A percentile compares a stretch with the other conserved stretches of the same genome.
Evolutionary conservation across 1,140 invertebrate species (phyloP).

Genomic region (Chionoecetes opilio): DNA sequence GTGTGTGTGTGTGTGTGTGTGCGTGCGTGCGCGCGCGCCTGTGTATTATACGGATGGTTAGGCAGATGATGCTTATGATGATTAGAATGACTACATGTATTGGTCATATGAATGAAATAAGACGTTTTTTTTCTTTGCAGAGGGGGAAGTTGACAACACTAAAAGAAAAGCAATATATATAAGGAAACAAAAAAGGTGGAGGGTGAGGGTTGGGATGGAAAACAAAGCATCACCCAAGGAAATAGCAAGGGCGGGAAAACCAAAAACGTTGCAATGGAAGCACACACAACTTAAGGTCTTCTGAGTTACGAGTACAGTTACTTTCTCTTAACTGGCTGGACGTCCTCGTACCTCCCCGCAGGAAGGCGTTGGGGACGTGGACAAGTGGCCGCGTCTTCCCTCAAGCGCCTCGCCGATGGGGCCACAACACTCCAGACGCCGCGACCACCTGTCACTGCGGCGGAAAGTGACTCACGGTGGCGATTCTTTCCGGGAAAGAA

Average conservation of each 20-base stretch:
- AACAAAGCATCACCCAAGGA: background rate
- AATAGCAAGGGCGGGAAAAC: background rate
- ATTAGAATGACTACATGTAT: too few species aligned
- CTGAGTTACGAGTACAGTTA: slow-evolving; percentile 29
- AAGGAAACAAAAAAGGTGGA: background rate
- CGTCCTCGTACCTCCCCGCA: background rate
- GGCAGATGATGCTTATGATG: too few species aligned
- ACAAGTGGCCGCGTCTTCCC: background rate
- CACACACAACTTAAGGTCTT: slow-evolving; percentile 9
- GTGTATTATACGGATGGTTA: too few species aligned
- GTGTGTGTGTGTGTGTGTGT: too few species aligned
- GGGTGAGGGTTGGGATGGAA: background rate
- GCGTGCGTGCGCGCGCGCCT: too few species aligned
- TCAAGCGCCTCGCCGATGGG: background rate
- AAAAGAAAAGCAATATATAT: too few species aligned
- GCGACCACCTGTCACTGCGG: background rate
- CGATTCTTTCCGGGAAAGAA: background rate
- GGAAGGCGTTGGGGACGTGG: slow-evolving; percentile 1
- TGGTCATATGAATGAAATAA: too few species aligned
- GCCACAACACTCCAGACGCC: slow-evolving; percentile 2
- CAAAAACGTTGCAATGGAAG: background rate
- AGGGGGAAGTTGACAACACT: background rate
- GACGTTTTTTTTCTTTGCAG: too few species aligned
- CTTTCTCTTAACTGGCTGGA: slow-evolving; percentile 18
- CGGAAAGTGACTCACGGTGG: background rate